Percentiles rank a stretch among this genome's conserved stretches.
phyloP scores from a whole-genome alignment of 2,113 vertebrate species.

The Triplophysa rosa region DNA sequence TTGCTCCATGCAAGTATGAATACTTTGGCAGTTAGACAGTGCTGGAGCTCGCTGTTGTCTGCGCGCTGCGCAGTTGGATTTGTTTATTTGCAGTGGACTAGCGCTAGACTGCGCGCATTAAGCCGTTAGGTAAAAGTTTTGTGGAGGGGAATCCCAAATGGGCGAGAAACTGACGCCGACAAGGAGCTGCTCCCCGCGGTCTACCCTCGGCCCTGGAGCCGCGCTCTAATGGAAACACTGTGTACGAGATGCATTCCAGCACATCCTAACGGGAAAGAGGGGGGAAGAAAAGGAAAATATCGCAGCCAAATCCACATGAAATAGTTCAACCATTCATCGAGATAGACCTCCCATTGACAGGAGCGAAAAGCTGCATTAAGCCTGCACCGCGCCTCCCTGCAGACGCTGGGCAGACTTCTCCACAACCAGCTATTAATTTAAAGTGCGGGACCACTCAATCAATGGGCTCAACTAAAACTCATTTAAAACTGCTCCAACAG shows the following conservation, averaged over 20 bases:
- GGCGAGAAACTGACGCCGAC: constrained; percentile 86
- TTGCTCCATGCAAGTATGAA: neutral
- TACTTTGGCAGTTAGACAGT: constrained; percentile 1
- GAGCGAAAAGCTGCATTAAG: constrained; percentile 69
- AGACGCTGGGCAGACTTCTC: constrained; percentile 30
- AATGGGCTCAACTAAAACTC: constrained; percentile 57
- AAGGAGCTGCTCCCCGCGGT: constrained; percentile 81
- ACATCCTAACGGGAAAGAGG: constrained; percentile 79
- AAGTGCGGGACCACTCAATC: constrained; percentile 60
- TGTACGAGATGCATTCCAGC: constrained; percentile 89
- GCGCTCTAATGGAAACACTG: constrained; percentile 92
- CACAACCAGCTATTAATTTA: constrained; percentile 61
- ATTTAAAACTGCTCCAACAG: constrained; percentile 52
- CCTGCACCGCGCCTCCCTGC: constrained; percentile 53
- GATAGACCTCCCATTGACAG: constrained; percentile 86
- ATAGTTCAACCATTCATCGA: constrained; percentile 83
- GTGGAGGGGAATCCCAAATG: constrained; percentile 80
- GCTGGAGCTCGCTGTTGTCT: constrained; percentile 15
- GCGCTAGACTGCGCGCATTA: constrained; percentile 77
- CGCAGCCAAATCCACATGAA: constrained; percentile 85
- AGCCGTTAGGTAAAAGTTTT: constrained; percentile 71
- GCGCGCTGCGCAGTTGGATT: constrained; percentile 53
- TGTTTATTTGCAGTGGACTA: constrained; percentile 83
- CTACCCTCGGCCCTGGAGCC: constrained; percentile 74
- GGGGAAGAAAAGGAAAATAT: constrained; percentile 77